Evolutionary conservation across 2,797 vertebrate genomes (phyloP).

Genomic region (Eutrigla gurnardus): DNA sequence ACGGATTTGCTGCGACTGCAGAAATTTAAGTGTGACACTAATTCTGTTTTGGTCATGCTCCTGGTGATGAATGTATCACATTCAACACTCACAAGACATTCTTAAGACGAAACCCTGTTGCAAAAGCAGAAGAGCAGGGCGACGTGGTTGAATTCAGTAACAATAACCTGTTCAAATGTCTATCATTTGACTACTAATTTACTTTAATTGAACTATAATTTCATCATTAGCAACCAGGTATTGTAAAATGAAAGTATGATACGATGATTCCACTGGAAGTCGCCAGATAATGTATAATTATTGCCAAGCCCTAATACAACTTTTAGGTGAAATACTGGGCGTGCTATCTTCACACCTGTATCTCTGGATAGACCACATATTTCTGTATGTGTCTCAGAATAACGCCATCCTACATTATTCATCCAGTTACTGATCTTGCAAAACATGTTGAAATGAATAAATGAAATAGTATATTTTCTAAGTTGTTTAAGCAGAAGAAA

Average conservation of each 20-base stretch:
- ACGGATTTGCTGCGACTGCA: conserved; percentile 42
- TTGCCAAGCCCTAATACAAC: not conserved
- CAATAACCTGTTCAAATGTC: not conserved
- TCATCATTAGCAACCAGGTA: not conserved
- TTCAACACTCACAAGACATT: not conserved
- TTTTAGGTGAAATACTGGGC: not conserved
- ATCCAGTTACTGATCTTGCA: conserved; percentile 4
- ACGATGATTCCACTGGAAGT: not conserved
- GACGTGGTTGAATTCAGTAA: not conserved
- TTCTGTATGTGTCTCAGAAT: conserved; percentile 7
- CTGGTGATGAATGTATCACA: conserved; percentile 9
- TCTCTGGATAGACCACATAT: not conserved
- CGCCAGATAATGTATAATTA: not conserved
- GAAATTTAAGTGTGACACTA: conserved; percentile 55
- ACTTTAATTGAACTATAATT: too few species aligned
- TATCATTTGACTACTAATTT: too few species aligned
- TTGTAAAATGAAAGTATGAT: not conserved
- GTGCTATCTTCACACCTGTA: not conserved
- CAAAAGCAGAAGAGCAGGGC: not conserved
- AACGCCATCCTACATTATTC: conserved; percentile 8
- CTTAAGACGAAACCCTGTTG: conserved; percentile 11
- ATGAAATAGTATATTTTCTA: not conserved
- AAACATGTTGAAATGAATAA: not conserved
- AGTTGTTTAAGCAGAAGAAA: not conserved
- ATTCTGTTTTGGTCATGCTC: conserved; percentile 45